phyloP scores from a whole-genome alignment of 2,113 vertebrate genomes.

The Dromas ardeola region DNA sequence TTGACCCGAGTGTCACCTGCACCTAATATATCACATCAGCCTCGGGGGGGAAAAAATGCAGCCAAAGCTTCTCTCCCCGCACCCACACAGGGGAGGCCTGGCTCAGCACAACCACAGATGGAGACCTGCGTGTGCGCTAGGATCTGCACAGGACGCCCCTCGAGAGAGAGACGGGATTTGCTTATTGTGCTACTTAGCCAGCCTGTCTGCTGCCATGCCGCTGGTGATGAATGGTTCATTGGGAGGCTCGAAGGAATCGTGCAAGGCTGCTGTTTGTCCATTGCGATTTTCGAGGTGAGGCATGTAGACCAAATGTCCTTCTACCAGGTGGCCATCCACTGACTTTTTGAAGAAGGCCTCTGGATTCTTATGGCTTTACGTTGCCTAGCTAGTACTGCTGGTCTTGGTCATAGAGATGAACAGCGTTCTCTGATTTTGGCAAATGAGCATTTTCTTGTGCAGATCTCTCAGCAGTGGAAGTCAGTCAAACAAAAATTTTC shows the following conservation, averaged over 20 bases:
- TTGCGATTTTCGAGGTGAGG: neutral
- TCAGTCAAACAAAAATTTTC: neutral
- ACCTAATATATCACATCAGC: conserved; percentile 71
- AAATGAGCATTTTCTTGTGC: neutral
- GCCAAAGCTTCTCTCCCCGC: neutral
- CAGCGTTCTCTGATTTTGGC: neutral
- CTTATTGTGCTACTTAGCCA: neutral
- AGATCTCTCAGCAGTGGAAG: neutral
- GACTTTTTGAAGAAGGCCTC: neutral
- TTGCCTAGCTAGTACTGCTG: neutral
- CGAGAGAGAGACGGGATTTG: neutral
- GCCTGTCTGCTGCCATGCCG: neutral
- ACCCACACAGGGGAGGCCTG: neutral
- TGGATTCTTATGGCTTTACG: neutral
- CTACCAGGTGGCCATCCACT: neutral
- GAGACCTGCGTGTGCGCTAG: neutral
- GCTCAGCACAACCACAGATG: conserved; percentile 45
- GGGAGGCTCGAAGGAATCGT: neutral
- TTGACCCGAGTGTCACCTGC: conserved; percentile 70
- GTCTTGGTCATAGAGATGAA: neutral
- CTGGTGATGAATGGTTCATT: neutral
- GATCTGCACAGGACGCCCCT: neutral
- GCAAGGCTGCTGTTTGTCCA: neutral
- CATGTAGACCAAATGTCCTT: neutral
- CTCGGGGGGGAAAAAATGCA: conserved; percentile 31